These are phyloP conservation scores for Pristionchus maxplancki DNA, from an alignment of 2,888 invertebrate species.

Conservation along the genomic window DNA sequence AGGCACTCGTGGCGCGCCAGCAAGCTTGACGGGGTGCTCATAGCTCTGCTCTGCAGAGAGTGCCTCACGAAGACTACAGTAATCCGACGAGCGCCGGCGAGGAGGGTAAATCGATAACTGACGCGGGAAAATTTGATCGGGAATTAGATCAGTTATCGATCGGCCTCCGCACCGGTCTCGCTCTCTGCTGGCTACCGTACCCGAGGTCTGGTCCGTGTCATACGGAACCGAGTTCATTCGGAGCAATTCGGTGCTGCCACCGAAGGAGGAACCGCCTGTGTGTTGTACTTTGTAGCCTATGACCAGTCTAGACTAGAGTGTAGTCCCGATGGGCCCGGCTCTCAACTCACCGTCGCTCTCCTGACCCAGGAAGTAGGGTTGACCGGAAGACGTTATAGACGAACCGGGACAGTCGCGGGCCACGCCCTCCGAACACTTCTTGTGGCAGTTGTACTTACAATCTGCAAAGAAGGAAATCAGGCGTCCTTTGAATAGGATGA, in stretches of 20 bases:
- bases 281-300: background rate
- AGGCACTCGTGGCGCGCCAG: constrained; percentile 30
- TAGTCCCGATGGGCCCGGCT: background rate
- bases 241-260: constrained; percentile 58
- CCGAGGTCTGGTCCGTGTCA: constrained; percentile 62
- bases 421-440: constrained; percentile 84
- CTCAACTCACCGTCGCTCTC: constrained; percentile 62
- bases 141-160: background rate
- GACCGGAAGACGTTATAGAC: constrained; percentile 55
- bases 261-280: constrained; percentile 38
- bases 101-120: background rate
- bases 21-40: background rate
- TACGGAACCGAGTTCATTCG: constrained; percentile 73
- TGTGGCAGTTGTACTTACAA: constrained; percentile 95
- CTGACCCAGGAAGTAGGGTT: constrained; percentile 63
- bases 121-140: background rate
- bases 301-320: constrained; percentile 35
- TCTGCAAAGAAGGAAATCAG: too few species aligned
- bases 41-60: background rate
- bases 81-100: background rate
- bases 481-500: too few species aligned
- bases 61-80: constrained; percentile 26
- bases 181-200: constrained; percentile 24
- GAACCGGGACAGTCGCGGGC: constrained; percentile 77
- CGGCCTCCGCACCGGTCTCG: background rate